Evolutionary conservation across 30 jellyfish, hydroid and myxozoan species (phyloP).

Genomic region (Sanderia malayensis): DNA sequence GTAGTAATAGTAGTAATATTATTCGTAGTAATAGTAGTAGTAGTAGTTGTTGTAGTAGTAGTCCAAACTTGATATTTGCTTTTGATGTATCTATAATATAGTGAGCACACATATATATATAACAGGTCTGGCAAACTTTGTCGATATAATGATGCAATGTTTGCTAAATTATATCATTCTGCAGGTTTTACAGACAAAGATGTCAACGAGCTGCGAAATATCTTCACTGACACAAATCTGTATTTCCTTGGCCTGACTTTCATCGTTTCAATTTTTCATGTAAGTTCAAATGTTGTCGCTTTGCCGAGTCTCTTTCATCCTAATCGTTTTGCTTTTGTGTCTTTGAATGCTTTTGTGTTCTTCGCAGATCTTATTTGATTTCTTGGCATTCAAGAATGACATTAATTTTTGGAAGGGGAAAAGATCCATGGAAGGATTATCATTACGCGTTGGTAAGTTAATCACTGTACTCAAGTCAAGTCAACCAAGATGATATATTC

Average conservation of each 20-base stretch:
- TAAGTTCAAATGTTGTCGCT: constrained; percentile 25
- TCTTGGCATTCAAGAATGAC: constrained; percentile 97
- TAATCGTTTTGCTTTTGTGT: constrained; percentile 45
- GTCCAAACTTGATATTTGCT: too few relatives aligned
- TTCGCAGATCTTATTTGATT: constrained; percentile 80
- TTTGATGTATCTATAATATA: too few relatives aligned
- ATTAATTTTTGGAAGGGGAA: constrained; percentile 84
- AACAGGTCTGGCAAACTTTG: too few relatives aligned
- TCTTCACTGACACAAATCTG: constrained; percentile 91
- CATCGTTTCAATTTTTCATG: constrained; percentile 85
- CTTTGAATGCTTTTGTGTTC: neutral
- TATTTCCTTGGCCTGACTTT: constrained; percentile 92
- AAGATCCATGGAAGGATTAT: constrained; percentile 93
- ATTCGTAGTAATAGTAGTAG: too few relatives aligned
- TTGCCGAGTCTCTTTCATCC: neutral
- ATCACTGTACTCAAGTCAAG: neutral
- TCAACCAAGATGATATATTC: too few relatives aligned
- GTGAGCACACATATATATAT: too few relatives aligned
- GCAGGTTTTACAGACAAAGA: constrained; percentile 94
- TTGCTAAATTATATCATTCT: neutral
- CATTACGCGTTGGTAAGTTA: constrained; percentile 84
- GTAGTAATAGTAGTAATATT: too few relatives aligned
- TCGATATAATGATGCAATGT: too few relatives aligned
- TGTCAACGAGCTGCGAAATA: constrained; percentile 81
- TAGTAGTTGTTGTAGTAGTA: too few relatives aligned